Base-by-base conservation (phyloP, 2,113 vertebrate genomes). In the Amia ocellicauda region DNA sequence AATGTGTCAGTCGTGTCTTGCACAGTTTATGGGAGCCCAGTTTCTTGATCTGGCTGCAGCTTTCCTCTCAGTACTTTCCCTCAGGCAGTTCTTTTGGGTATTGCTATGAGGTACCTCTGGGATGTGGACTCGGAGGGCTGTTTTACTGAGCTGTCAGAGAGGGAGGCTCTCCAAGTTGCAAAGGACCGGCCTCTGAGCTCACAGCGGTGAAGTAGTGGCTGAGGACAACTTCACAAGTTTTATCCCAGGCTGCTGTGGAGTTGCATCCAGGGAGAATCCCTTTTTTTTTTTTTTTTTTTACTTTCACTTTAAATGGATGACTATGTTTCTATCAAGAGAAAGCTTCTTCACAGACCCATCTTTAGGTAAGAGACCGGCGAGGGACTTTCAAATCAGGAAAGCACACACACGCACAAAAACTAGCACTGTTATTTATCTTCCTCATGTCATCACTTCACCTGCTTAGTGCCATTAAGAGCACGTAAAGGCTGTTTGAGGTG, bases 311-410 rank as follows among this genome's bases (percentile, higher is more conserved):
- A 92, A 92, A 94, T 94, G 93, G 93, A 92, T 85, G 91, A 92
- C 80, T 86, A 86, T 88, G 91, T 94, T 78, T 91, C 91, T 72
- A 90, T 94, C 84, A 94, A 83, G 87, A 94, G 85, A 85, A 93
- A 93, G 70, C 90, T 94, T 80, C 92, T 94, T 70, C 91, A 93
- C 73, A 90, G 89, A 85, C 93, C 93, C 57, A 91, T 94, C 79
- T 94, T 93, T 87, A 85, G 93, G 93, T 94, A 92, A 90, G 93
- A 90, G 63, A 56, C 65, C 52, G 26, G 31, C 11, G 19, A 23
- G 28, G 58, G 22, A 36, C 11, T 36, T 36, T 11, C 11, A 17
- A 7, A 47, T 16, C 29, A 16, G 11, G 57, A 47, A 47, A 19
- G 23, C 40, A 16, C 41, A 29, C n/a, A n/a, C n/a, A n/a, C n/a